phyloP scores from a whole-genome alignment of 1,140 invertebrate genomes.

The Drosophila seguyi region DNA sequence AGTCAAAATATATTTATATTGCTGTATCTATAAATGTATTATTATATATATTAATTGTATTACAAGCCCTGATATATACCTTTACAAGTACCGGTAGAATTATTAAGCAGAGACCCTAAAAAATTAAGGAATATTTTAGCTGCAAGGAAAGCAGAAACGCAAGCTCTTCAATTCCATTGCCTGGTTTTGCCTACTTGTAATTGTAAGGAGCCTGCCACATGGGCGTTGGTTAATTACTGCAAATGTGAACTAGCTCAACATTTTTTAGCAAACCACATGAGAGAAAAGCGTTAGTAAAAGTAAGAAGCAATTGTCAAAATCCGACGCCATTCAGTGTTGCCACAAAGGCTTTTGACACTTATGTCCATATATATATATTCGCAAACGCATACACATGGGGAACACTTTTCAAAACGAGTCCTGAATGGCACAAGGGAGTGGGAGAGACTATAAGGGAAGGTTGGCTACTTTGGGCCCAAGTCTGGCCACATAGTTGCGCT shows the following conservation, averaged over 20 bases:
- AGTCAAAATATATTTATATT: no score
- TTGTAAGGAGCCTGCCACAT: constrained; percentile 6
- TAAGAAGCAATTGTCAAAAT: constrained; percentile 56
- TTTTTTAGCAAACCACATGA: constrained; percentile 48
- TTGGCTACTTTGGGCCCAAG: constrained; percentile 20
- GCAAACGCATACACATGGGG: background rate
- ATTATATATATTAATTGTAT: background rate
- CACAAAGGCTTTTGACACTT: constrained; percentile 71
- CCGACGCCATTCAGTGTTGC: constrained; percentile 42
- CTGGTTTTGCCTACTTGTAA: constrained; percentile 19
- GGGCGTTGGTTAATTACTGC: constrained; percentile 43
- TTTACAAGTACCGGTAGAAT: background rate
- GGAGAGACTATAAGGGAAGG: background rate
- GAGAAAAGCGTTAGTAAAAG: constrained; percentile 8
- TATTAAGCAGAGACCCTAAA: constrained; percentile 3
- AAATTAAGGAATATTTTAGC: constrained; percentile 31
- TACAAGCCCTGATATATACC: background rate
- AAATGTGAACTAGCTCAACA: constrained; percentile 46
- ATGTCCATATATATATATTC: constrained; percentile 26
- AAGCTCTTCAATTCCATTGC: constrained; percentile 38
- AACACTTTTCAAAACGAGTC: constrained; percentile 22
- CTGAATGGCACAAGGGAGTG: constrained; percentile 22
- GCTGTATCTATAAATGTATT: no score
- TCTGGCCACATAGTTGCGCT: constrained; percentile 57
- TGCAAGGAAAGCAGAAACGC: background rate